These are phyloP conservation scores for Aplodontia rufa DNA, from an alignment of 2,113 vertebrate species.

Conservation along the genomic window DNA sequence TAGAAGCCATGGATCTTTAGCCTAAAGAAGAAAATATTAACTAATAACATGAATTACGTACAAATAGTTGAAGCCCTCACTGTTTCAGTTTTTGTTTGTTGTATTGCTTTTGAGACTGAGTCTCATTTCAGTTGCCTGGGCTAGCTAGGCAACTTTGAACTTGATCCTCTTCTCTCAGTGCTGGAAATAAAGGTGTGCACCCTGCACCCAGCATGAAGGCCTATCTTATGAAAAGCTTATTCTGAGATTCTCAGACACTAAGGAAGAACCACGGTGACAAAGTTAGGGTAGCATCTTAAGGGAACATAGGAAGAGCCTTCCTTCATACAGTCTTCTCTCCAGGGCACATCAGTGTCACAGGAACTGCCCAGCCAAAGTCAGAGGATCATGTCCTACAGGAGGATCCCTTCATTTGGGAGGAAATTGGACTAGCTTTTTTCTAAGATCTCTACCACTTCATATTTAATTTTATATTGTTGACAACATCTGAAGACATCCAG, in stretches of 20 bases:
- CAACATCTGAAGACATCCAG: background rate
- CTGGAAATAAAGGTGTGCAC: background rate
- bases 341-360: background rate
- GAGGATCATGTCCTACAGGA: background rate
- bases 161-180: background rate
- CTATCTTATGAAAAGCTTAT: background rate
- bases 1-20: background rate
- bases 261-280: background rate
- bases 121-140: background rate
- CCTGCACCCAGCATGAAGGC: no score
- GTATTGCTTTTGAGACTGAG: background rate
- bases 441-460: background rate
- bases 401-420: background rate
- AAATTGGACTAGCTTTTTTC: background rate
- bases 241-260: background rate
- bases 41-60: no score
- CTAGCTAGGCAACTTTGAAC: background rate
- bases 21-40: background rate
- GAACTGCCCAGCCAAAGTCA: background rate
- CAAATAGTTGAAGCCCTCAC: no score
- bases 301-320: background rate
- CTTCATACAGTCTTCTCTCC: background rate
- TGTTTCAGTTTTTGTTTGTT: no score
- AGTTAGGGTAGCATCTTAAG: background rate
- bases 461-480: background rate